These are phyloP conservation scores for Brachystomella parvula DNA, from an alignment of 1,140 invertebrate species.

Conservation along the genomic window DNA sequence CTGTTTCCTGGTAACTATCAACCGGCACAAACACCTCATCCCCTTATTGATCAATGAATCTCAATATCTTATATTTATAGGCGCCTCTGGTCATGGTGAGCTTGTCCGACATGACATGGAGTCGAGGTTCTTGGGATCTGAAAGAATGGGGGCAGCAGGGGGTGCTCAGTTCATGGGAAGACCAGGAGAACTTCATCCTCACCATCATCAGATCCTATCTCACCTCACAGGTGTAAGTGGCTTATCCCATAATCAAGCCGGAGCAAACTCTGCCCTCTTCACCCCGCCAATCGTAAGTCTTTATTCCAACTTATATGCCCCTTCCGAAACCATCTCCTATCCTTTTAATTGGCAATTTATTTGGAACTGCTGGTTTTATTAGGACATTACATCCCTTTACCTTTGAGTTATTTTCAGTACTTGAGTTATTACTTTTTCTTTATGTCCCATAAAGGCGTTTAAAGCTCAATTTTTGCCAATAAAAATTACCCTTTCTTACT, in stretches of 20 bases:
- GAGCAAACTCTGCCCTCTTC: conserved; percentile 49
- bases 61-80: too few species aligned
- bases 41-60: too few species aligned
- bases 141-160: conserved; percentile 52
- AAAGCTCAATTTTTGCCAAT: background rate
- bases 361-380: conserved; percentile 8
- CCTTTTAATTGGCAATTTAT: conserved; percentile 7
- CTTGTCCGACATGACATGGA: conserved; percentile 82
- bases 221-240: conserved; percentile 39
- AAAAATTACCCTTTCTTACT: background rate
- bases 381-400: background rate
- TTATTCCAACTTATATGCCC: conserved; percentile 27
- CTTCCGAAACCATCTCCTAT: conserved; percentile 4
- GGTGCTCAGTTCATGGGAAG: conserved; percentile 50
- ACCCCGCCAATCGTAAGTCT: conserved; percentile 53
- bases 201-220: conserved; percentile 30
- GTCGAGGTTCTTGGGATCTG: conserved; percentile 74
- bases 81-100: conserved; percentile 56
- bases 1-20: conserved; percentile 38
- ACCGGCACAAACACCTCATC: too few species aligned
- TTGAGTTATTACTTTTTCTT: background rate
- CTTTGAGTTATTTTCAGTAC: background rate
- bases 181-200: conserved; percentile 54
- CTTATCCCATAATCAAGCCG: conserved; percentile 54
- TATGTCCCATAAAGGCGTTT: conserved; percentile 4